These are phyloP conservation scores for Conopomorpha cramerella DNA, from an alignment of 1,140 invertebrate species.

Conservation along the genomic window DNA sequence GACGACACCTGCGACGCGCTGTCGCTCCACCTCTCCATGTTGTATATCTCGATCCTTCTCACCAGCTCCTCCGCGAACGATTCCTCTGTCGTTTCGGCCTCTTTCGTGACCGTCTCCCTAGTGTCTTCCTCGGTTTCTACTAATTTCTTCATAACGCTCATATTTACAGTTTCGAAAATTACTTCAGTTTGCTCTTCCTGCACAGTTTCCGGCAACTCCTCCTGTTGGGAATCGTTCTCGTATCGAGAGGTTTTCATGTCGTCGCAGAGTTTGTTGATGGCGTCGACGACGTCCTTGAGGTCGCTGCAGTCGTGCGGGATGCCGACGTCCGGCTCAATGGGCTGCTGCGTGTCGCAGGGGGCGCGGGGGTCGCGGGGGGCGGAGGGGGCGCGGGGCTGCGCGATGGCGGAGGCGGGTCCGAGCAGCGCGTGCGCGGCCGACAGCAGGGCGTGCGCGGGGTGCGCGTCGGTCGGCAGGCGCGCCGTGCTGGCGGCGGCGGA, in stretches of 20 bases:
- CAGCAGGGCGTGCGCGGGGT: slow-evolving; percentile 38
- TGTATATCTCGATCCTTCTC: background rate
- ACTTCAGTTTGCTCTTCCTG: background rate
- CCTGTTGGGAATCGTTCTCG: slow-evolving; percentile 11
- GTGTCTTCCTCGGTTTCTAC: background rate
- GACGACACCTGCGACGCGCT: slow-evolving; percentile 7
- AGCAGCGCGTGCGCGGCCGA: slow-evolving; percentile 33
- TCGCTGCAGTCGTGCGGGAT: too few relatives aligned
- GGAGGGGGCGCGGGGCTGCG: slow-evolving; percentile 5
- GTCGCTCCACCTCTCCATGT: slow-evolving; percentile 23
- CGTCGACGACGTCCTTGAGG: slow-evolving; percentile 53
- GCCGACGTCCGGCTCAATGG: slow-evolving; percentile 37
- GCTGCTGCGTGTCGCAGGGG: slow-evolving; percentile 31
- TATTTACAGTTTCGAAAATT: too few relatives aligned
- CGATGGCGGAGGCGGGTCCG: slow-evolving; percentile 22
- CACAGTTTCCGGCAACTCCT: background rate
- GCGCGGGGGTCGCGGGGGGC: slow-evolving; percentile 7
- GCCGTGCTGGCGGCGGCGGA: slow-evolving; percentile 13
- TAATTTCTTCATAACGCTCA: too few relatives aligned
- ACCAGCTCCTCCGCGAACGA: background rate
- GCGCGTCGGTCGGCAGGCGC: slow-evolving; percentile 19
- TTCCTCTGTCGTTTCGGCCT: background rate
- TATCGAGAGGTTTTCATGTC: slow-evolving; percentile 47
- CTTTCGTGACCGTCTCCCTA: background rate
- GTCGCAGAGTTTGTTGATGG: slow-evolving; percentile 53